Evolutionary conservation across 2,888 invertebrate genomes (phyloP).

Genomic region (Dilophus febrilis): DNA sequence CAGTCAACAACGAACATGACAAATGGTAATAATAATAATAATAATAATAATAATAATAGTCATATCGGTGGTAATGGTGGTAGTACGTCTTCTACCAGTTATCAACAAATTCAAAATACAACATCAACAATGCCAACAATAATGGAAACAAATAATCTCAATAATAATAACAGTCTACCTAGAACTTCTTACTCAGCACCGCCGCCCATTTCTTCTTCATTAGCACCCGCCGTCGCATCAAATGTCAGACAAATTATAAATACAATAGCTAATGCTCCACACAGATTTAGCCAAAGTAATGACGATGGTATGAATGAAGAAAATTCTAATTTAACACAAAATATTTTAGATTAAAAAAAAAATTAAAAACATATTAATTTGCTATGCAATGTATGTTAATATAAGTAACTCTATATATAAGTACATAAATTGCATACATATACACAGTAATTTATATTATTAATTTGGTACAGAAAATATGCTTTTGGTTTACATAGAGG

Average conservation of each 20-base stretch:
- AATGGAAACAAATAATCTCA: conserved; percentile 20
- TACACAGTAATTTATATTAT: too few species aligned
- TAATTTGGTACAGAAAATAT: too few species aligned
- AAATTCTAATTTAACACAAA: conserved; percentile 23
- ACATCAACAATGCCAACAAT: conserved; percentile 28
- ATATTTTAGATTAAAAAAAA: conserved; percentile 16
- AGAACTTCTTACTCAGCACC: conserved; percentile 5
- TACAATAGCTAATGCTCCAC: conserved; percentile 19
- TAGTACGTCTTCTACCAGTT: conserved; percentile 4
- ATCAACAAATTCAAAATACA: conserved; percentile 1
- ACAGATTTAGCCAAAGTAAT: conserved; percentile 16
- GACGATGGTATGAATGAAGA: conserved; percentile 18
- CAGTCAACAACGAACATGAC: conserved; percentile 9
- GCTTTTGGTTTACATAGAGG: too few species aligned
- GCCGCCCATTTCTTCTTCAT: conserved; percentile 10
- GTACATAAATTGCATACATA: too few species aligned
- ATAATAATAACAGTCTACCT: too few species aligned
- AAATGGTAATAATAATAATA: conserved; percentile 6
- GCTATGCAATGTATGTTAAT: too few species aligned
- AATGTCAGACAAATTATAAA: conserved; percentile 24
- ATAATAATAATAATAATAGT: conserved; percentile 7
- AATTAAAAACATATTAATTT: too few species aligned
- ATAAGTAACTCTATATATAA: too few species aligned
- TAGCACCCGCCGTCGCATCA: conserved; percentile 14
- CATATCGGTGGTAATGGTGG: conserved; percentile 7